A percentile compares a stretch with the other conserved stretches of the same genome.
phyloP scores from a whole-genome alignment of 2,888 invertebrate species.

The Atrina japonica region DNA sequence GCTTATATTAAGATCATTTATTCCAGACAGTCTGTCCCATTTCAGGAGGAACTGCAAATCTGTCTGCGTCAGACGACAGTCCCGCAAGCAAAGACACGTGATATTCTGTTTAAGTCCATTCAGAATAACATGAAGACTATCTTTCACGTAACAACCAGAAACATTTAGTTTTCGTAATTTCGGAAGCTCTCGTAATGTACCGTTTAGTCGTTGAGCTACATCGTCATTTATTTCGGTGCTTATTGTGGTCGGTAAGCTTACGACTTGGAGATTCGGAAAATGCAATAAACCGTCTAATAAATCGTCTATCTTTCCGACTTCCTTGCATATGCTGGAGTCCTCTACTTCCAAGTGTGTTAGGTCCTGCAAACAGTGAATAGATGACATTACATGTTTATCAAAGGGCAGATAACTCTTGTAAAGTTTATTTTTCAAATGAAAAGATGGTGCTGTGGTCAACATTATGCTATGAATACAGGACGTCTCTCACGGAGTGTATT shows the following conservation, averaged over 20 bases:
- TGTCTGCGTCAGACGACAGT: slow-evolving; percentile 65
- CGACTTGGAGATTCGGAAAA: slow-evolving; percentile 61
- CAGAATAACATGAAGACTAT: slow-evolving; percentile 56
- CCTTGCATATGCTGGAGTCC: slow-evolving; percentile 61
- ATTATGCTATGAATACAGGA: too few species aligned
- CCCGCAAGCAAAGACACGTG: slow-evolving; percentile 67
- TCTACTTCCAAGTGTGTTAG: slow-evolving; percentile 73
- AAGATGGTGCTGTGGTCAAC: too few species aligned
- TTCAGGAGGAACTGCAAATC: slow-evolving; percentile 64
- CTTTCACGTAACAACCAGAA: slow-evolving; percentile 68
- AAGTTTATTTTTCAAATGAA: background rate
- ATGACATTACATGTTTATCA: background rate
- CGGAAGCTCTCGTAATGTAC: slow-evolving; percentile 48
- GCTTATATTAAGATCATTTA: slow-evolving; percentile 72
- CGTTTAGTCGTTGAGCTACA: slow-evolving; percentile 53
- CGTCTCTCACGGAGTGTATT: background rate
- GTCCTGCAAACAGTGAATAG: slow-evolving; percentile 53
- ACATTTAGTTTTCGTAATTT: slow-evolving; percentile 63
- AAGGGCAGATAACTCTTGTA: background rate
- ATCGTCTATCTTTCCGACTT: slow-evolving; percentile 49
- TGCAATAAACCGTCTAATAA: slow-evolving; percentile 61
- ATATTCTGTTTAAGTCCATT: slow-evolving; percentile 48
- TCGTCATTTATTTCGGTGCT: slow-evolving; percentile 55
- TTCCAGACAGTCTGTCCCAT: slow-evolving; percentile 57
- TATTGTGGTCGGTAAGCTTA: slow-evolving; percentile 70